These are phyloP conservation scores for Notoglanidium macrostoma DNA, from an alignment of 2,797 vertebrate genomes.

Conservation along the genomic window DNA sequence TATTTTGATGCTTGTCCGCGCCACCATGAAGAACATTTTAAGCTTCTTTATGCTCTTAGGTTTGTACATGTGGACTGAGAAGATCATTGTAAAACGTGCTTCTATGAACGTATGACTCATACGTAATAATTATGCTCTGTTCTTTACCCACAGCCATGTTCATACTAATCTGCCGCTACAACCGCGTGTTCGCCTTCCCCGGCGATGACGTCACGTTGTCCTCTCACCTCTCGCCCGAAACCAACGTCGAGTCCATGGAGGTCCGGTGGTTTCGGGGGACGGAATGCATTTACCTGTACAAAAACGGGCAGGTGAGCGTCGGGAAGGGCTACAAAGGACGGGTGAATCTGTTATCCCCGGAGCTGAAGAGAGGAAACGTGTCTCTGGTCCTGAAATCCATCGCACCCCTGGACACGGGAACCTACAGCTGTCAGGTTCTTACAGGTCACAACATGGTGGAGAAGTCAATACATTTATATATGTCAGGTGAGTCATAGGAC, in stretches of 20 bases:
- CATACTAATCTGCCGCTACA: slow-evolving; percentile 32
- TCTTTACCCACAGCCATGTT: slow-evolving; percentile 32
- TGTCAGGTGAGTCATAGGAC: slow-evolving; percentile 37
- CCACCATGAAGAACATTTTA: not conserved
- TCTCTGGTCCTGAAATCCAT: slow-evolving; percentile 43
- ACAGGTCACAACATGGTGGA: slow-evolving; percentile 25
- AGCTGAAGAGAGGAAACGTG: slow-evolving; percentile 47
- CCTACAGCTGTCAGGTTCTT: slow-evolving; percentile 51
- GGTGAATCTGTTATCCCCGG: slow-evolving; percentile 14
- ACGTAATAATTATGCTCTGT: not conserved
- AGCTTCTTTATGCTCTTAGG: not conserved
- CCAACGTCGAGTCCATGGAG: slow-evolving; percentile 40
- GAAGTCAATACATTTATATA: slow-evolving; percentile 35
- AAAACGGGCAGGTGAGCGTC: not conserved
- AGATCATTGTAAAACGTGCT: not conserved
- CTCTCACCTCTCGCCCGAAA: slow-evolving; percentile 44
- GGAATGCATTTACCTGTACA: slow-evolving; percentile 43
- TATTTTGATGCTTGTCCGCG: not conserved
- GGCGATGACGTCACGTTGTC: slow-evolving; percentile 38
- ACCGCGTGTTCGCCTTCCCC: slow-evolving; percentile 26
- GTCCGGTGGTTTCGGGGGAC: slow-evolving; percentile 40
- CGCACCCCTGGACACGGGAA: slow-evolving; percentile 25
- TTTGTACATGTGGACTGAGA: not conserved
- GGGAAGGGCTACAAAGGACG: slow-evolving; percentile 19
- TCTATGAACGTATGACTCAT: not conserved